Base-by-base conservation (phyloP, 2,113 vertebrate genomes). In the Hemichromis elongatus region DNA sequence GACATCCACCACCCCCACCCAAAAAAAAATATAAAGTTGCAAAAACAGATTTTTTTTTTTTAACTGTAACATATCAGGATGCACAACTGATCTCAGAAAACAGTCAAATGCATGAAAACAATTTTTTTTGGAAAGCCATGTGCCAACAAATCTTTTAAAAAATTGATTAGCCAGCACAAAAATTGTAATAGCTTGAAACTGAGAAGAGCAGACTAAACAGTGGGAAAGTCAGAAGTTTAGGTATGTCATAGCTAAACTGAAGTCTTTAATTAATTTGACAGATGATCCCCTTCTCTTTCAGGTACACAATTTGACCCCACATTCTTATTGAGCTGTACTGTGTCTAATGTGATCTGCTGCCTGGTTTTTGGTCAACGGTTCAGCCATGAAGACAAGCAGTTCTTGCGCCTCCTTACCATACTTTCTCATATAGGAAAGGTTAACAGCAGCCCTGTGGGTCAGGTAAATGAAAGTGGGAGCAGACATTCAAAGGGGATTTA, bases 291-390 rank as follows among this genome's bases (percentile, higher is more conserved):
- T 21, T 19, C 26, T 21, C 12, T 54, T 50, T 8, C 68, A 97
- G 97, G 50, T 0, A 6, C 26, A 1, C 89, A 95, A 2, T 92
- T 96, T 40, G 94, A 97, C 35, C 96, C 96, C 2, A 86, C 55
- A 0, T 91, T 94, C 61, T 4, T 93, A n/a, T 37, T 97, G 68
- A 94, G 95, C 26, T 52, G 90, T 53, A 77, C 95, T 0, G 94
- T 95, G 0, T 95, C 97, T 91, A 98, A 97, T 6, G 94, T 97
- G 35, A 96, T 97, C 88, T 97, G 96, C 89, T 96, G 95, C 70
- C 66, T 97, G 11, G 91, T 96, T 85, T 96, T 97, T 19, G 95
- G 96, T 3, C 75, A 95, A 53, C 96, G 96, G 40, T 97, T 97
- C 59, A 81, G 61, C 19, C 95, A 97, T 28, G 84, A 92, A 18